Evolutionary conservation across 2,113 vertebrate species (phyloP).

Genomic region (Xenotilapia flavipinnis): DNA sequence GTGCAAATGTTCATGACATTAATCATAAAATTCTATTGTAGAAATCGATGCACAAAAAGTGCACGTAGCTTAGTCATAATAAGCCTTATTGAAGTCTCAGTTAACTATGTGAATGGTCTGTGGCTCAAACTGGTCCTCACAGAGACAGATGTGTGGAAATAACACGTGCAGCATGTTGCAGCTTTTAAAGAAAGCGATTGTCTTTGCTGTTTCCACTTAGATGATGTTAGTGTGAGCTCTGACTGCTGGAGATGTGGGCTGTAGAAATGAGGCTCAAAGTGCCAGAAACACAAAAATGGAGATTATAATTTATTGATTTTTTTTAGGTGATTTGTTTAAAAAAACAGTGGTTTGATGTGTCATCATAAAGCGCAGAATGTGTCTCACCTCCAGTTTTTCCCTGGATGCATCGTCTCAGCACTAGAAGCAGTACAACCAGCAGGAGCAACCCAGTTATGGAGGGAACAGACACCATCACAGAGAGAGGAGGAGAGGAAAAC

Average conservation of each 20-base stretch:
- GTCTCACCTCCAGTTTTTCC: background rate
- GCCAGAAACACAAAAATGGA: background rate
- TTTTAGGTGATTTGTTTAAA: background rate
- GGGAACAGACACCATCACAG: background rate
- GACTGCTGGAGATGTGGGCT: background rate
- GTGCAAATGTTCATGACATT: background rate
- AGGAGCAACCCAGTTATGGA: background rate
- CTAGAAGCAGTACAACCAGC: background rate
- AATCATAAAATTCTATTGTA: background rate
- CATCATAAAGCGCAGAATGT: background rate
- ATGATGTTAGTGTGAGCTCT: fast-evolving
- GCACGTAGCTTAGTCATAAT: background rate
- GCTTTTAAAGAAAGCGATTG: background rate
- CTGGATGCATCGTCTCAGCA: background rate
- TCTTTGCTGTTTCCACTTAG: background rate
- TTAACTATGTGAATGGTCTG: background rate
- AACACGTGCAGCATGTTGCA: background rate
- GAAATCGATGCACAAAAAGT: fast-evolving
- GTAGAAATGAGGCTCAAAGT: background rate
- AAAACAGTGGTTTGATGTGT: fast-evolving
- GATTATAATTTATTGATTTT: background rate
- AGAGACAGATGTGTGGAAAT: background rate
- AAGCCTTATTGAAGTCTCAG: background rate
- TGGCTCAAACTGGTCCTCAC: background rate
- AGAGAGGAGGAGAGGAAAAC: background rate